A percentile compares a stretch with the other conserved stretches of the same genome.
Evolutionary conservation across 2,113 vertebrate species (phyloP).

Genomic region (Eclectus roratus): DNA sequence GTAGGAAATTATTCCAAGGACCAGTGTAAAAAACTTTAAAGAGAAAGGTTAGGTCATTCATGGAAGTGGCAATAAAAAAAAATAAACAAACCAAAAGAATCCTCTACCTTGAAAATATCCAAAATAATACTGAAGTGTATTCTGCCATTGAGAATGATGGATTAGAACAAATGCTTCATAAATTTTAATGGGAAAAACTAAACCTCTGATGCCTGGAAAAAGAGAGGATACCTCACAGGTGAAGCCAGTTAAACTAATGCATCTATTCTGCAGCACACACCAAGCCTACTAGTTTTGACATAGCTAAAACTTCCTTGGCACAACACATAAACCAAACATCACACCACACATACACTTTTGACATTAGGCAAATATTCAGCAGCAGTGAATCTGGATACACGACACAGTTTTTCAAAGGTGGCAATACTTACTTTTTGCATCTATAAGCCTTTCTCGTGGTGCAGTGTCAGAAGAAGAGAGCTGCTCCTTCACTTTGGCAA

Average conservation of each 20-base stretch:
- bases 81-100: not conserved
- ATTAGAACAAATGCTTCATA: not conserved
- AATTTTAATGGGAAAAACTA: not conserved
- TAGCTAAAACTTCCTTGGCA: not conserved
- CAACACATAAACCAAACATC: not conserved
- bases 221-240: not conserved
- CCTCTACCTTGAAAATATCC: not conserved
- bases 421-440: slow-evolving; percentile 91
- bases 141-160: not conserved
- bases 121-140: not conserved
- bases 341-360: not conserved
- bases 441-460: slow-evolving; percentile 93
- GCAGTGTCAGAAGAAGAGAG: slow-evolving; percentile 96
- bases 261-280: not conserved
- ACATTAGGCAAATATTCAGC: not conserved
- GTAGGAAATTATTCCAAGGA: not conserved
- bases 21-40: not conserved
- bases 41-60: not conserved
- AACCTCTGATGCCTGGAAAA: not conserved
- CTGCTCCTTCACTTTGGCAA: slow-evolving; percentile 99
- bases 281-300: not conserved
- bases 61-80: not conserved
- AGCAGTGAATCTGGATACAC: not conserved
- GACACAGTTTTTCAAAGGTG: not conserved
- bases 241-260: not conserved